Evolutionary conservation across 2,797 vertebrate species (phyloP).

Genomic region (Lycodopsis pacificus): DNA sequence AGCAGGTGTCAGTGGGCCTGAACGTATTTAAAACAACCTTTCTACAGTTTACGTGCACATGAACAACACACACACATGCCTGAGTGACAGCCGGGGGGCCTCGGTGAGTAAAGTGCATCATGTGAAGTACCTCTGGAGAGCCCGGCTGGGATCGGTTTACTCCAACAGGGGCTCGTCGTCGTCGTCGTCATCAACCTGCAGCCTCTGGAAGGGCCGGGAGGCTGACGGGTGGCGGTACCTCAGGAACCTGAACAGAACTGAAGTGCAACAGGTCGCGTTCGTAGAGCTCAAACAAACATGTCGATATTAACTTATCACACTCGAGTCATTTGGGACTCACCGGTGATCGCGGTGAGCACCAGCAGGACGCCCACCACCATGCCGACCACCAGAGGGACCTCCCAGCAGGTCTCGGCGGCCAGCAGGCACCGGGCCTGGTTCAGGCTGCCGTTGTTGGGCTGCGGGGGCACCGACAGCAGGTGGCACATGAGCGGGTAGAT

Average conservation of each 20-base stretch:
- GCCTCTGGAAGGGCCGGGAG: constrained; percentile 83
- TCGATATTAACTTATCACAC: neutral
- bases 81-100: neutral
- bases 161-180: constrained; percentile 88
- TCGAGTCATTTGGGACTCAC: constrained; percentile 58
- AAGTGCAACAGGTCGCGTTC: neutral
- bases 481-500: constrained; percentile 97
- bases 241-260: constrained; percentile 81
- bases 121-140: constrained; percentile 14
- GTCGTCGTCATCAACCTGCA: constrained; percentile 85
- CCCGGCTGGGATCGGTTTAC: constrained; percentile 52
- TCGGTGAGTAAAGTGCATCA: constrained; percentile 47
- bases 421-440: constrained; percentile 85
- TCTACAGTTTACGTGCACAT: neutral
- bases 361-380: constrained; percentile 84
- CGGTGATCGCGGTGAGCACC: constrained; percentile 81
- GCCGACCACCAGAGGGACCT: constrained; percentile 78
- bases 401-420: constrained; percentile 83
- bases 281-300: neutral
- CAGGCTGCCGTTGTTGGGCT: constrained; percentile 92
- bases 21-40: constrained; percentile 2
- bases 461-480: constrained; percentile 85
- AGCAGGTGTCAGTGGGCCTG: neutral
- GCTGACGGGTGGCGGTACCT: constrained; percentile 62
- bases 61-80: neutral